Conservation (phyloP, 1,140 invertebrate genomes). For the Psix sp. region DNA sequence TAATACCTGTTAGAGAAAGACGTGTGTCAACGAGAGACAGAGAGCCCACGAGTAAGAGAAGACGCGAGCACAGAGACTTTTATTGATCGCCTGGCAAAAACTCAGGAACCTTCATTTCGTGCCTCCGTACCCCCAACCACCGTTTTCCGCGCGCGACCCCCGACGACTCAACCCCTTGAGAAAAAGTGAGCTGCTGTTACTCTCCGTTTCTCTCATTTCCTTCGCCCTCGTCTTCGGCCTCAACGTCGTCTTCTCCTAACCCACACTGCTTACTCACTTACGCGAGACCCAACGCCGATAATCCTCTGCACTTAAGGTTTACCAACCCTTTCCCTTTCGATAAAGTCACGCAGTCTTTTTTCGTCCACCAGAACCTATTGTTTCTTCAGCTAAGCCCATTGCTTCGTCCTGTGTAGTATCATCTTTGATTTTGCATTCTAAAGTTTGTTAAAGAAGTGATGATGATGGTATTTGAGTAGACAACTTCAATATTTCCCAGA, state of each 20-base stretch:
- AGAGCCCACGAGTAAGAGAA: constrained; percentile 42
- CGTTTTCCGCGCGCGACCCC: constrained; percentile 52
- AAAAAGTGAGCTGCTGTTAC: constrained; percentile 62
- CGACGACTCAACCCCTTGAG: constrained; percentile 61
- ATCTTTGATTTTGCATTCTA: too few relatives aligned
- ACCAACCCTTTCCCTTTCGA: constrained; percentile 66
- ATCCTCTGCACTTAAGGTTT: constrained; percentile 71
- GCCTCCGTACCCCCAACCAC: constrained; percentile 69
- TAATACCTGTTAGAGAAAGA: constrained; percentile 28
- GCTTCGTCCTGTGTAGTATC: too few relatives aligned
- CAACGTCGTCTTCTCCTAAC: constrained; percentile 46
- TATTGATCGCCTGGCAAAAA: constrained; percentile 78
- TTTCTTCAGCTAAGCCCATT: too few relatives aligned
- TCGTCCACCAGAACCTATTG: background rate
- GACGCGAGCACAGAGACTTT: constrained; percentile 75
- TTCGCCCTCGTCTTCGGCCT: constrained; percentile 54
- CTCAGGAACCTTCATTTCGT: constrained; percentile 76
- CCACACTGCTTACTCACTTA: constrained; percentile 49
- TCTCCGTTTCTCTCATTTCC: constrained; percentile 53
- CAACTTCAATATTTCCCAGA: too few relatives aligned
- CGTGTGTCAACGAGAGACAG: constrained; percentile 32
- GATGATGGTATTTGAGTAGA: too few relatives aligned
- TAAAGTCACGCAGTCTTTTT: constrained; percentile 20
- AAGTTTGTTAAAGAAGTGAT: too few relatives aligned
- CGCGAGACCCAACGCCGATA: constrained; percentile 64